Evolutionary conservation across 2,888 invertebrate genomes (phyloP).

Genomic region (Drosophila suboccidentalis): DNA sequence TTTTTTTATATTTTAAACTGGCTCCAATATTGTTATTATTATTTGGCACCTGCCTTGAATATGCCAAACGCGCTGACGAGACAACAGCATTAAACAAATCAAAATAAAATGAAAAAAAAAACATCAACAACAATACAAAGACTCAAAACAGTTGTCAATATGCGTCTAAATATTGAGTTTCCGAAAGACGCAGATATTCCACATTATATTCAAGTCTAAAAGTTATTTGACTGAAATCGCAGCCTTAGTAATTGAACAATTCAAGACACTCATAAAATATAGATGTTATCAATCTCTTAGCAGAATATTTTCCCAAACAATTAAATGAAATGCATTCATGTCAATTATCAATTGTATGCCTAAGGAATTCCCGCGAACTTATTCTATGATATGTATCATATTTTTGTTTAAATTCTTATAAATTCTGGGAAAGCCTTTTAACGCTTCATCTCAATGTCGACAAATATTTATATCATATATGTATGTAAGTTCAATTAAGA

Average conservation of each 20-base stretch:
- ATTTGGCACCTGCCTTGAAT: slow-evolving; percentile 39
- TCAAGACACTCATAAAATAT: not conserved
- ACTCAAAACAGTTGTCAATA: slow-evolving; percentile 41
- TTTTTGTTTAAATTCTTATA: not conserved
- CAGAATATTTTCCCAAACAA: slow-evolving; percentile 15
- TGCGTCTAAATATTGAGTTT: slow-evolving; percentile 29
- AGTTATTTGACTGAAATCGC: slow-evolving; percentile 1
- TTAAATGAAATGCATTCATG: slow-evolving; percentile 1
- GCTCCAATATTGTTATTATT: slow-evolving; percentile 12
- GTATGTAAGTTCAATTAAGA: slow-evolving; percentile 1
- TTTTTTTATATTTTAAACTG: slow-evolving; percentile 4
- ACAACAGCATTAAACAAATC: slow-evolving; percentile 18
- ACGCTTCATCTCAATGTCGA: not conserved
- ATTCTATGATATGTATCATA: not conserved
- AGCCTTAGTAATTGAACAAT: not conserved
- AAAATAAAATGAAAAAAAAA: not conserved
- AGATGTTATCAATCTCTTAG: slow-evolving; percentile 1
- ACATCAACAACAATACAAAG: slow-evolving; percentile 12
- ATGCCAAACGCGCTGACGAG: slow-evolving; percentile 14
- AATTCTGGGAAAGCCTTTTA: slow-evolving; percentile 13
- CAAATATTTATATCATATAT: not conserved
- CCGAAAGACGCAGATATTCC: slow-evolving; percentile 24
- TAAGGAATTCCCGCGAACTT: not conserved
- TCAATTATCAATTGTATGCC: not conserved
- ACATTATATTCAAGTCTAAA: slow-evolving; percentile 16